These are phyloP conservation scores for Abrostola tripartita DNA, from an alignment of 2,888 invertebrate species.

Conservation along the genomic window DNA sequence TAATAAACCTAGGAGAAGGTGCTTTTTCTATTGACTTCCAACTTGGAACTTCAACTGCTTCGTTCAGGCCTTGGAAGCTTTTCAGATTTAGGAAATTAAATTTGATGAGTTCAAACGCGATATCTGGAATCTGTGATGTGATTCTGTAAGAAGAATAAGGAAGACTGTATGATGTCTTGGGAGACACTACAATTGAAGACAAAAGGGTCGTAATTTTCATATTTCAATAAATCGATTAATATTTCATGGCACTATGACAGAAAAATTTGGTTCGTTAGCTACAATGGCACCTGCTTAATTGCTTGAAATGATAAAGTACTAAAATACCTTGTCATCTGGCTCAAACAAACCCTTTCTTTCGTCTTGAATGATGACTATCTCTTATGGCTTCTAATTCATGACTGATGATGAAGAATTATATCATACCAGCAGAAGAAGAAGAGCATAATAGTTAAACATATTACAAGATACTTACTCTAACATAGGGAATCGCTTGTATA, in stretches of 20 bases:
- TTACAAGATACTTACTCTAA: slow-evolving; percentile 87
- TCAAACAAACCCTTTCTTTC: no score
- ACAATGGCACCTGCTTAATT: no score
- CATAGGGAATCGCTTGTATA: slow-evolving; percentile 91
- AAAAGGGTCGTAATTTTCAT: no score
- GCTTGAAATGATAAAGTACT: no score
- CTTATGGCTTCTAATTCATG: no score
- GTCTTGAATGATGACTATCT: no score
- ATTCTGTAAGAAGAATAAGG: slow-evolving; percentile 64
- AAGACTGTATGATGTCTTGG: no score
- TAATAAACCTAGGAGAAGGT: slow-evolving; percentile 88
- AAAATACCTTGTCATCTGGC: no score
- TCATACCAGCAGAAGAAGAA: not conserved
- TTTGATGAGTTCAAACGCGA: slow-evolving; percentile 78
- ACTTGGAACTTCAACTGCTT: slow-evolving; percentile 73
- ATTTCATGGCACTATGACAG: not conserved
- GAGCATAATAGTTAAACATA: not conserved
- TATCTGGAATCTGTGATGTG: slow-evolving; percentile 76
- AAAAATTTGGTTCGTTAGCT: not conserved
- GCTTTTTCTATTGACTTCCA: slow-evolving; percentile 76
- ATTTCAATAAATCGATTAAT: no score
- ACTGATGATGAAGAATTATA: no score
- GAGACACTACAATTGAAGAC: no score
- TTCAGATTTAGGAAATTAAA: slow-evolving; percentile 79
- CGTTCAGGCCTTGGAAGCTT: slow-evolving; percentile 78